Conservation (phyloP, 2,113 vertebrate genomes). For the Aythya baeri region DNA sequence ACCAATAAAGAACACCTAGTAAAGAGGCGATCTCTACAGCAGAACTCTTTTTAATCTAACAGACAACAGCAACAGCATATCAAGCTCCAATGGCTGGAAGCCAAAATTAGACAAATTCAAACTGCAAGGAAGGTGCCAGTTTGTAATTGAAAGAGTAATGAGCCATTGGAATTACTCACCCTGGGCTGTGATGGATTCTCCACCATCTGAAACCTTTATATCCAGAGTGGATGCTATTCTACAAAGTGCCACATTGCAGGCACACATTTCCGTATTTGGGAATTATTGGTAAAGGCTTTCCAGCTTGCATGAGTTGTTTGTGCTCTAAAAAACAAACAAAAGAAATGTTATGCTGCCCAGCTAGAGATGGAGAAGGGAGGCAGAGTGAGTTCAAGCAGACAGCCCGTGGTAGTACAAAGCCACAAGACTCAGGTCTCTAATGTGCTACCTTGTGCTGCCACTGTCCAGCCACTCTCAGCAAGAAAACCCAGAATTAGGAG, state of each 20-base stretch:
- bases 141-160: slow-evolving; percentile 64
- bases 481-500: not conserved
- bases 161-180: slow-evolving; percentile 58
- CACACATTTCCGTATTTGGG: slow-evolving; percentile 8
- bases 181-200: slow-evolving; percentile 19
- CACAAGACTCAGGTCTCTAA: not conserved
- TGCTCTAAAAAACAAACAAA: slow-evolving; percentile 31
- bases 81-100: slow-evolving; percentile 34
- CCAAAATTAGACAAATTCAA: slow-evolving; percentile 54
- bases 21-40: not conserved
- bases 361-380: not conserved
- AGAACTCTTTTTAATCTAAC: slow-evolving; percentile 23
- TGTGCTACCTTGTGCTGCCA: not conserved
- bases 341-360: not conserved
- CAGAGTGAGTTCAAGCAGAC: not conserved
- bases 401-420: not conserved
- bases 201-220: not conserved
- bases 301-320: not conserved
- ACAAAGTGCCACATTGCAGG: not conserved
- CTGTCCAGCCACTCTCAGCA: not conserved
- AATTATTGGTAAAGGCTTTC: slow-evolving; percentile 2
- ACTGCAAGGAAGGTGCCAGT: slow-evolving; percentile 32
- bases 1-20: not conserved
- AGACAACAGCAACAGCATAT: slow-evolving; percentile 20
- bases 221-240: not conserved